phyloP scores from a whole-genome alignment of 2,113 vertebrate genomes.

The Perca flavescens region DNA sequence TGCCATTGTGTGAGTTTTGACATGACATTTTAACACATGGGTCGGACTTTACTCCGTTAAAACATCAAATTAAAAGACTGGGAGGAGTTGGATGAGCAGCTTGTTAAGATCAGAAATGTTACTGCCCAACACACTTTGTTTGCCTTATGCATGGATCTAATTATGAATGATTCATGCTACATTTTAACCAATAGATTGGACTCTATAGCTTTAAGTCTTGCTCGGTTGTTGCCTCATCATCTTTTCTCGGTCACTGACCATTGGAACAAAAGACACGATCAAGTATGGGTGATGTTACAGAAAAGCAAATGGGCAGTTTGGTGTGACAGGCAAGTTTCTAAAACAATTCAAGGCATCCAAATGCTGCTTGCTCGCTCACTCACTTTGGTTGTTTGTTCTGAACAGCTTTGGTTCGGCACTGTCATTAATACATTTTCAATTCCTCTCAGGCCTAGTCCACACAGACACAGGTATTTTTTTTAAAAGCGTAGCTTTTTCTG shows the following conservation, averaged over 20 bases:
- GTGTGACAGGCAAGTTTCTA: too few relatives aligned
- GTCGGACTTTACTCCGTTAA: neutral
- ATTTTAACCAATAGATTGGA: too few relatives aligned
- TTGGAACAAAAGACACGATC: too few relatives aligned
- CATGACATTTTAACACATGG: constrained; percentile 32
- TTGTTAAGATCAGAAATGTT: neutral
- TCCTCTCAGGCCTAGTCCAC: too few relatives aligned
- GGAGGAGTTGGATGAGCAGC: neutral
- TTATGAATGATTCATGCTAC: too few relatives aligned
- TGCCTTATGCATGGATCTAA: neutral
- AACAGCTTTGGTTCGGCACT: too few relatives aligned
- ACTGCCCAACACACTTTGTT: neutral
- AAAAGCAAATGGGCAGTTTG: neutral
- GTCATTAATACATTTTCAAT: too few relatives aligned
- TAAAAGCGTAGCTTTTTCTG: too few relatives aligned
- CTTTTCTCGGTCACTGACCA: neutral
- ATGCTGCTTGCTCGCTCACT: neutral
- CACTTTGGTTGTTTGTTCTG: neutral
- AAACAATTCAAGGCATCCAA: too few relatives aligned
- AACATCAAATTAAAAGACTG: neutral
- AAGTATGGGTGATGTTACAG: too few relatives aligned
- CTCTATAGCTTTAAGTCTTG: neutral
- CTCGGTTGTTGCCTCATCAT: neutral
- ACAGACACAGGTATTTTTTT: too few relatives aligned
- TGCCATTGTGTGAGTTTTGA: constrained; percentile 78